Conservation (phyloP, 1,140 invertebrate genomes). For the Formica selysi region DNA sequence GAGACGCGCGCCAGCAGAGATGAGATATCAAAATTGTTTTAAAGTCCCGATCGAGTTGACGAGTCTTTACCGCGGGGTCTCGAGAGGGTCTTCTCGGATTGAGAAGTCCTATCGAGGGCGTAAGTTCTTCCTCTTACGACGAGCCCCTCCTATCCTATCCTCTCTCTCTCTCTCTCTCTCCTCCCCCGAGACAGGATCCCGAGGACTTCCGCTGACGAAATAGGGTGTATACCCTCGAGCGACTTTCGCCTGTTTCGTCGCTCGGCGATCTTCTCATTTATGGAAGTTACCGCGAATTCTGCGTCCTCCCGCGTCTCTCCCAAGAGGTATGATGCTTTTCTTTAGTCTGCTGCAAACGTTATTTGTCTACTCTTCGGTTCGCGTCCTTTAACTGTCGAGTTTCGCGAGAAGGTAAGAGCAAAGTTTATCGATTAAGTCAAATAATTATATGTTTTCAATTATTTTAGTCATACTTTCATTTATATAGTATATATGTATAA, state of each 20-base stretch:
- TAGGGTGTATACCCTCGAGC: constrained; percentile 48
- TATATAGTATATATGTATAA: neutral
- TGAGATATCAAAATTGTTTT: constrained; percentile 78
- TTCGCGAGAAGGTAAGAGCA: neutral
- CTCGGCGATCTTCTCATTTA: constrained; percentile 56
- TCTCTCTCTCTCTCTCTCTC: too few species aligned
- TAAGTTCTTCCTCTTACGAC: constrained; percentile 52
- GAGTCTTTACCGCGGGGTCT: constrained; percentile 65
- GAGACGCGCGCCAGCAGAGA: constrained; percentile 58
- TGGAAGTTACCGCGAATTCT: constrained; percentile 51
- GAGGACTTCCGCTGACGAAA: constrained; percentile 43
- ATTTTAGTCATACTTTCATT: neutral
- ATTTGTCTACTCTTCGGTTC: constrained; percentile 7
- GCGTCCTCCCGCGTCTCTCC: constrained; percentile 33
- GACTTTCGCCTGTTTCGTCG: constrained; percentile 46
- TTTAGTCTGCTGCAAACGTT: constrained; percentile 22
- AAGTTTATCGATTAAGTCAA: constrained; percentile 1
- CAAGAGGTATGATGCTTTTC: constrained; percentile 33
- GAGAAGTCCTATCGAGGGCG: constrained; percentile 61
- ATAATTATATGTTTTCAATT: neutral
- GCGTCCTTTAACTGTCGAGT: too few species aligned
- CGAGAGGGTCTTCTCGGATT: constrained; percentile 40
- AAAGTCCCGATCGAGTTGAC: constrained; percentile 76
- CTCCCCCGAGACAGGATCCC: constrained; percentile 1
- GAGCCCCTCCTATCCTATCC: too few species aligned